These are phyloP conservation scores for Apodemia zela DNA, from an alignment of 2,888 invertebrate genomes.

Conservation along the genomic window DNA sequence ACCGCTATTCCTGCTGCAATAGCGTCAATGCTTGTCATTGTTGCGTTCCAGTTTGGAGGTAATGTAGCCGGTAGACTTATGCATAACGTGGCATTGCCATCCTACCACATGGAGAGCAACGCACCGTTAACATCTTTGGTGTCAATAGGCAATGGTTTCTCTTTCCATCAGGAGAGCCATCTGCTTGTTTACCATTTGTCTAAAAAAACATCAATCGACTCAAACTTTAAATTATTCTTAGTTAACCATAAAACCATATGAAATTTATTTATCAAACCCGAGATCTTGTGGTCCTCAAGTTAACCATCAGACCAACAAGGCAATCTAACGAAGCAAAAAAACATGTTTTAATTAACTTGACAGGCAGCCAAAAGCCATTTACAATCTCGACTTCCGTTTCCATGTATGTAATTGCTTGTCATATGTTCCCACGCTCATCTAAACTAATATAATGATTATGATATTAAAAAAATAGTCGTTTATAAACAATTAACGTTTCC, in stretches of 20 bases:
- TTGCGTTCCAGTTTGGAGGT: too few relatives aligned
- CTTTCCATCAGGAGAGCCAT: too few relatives aligned
- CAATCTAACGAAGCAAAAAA: background rate
- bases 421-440: conserved; percentile 6
- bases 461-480: background rate
- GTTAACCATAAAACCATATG: background rate
- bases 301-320: background rate
- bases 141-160: too few relatives aligned
- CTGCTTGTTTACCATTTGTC: too few relatives aligned
- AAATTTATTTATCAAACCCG: background rate
- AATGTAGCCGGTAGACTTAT: too few relatives aligned
- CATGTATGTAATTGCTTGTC: conserved; percentile 2
- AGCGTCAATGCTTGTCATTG: too few relatives aligned
- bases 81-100: too few relatives aligned
- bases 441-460: background rate
- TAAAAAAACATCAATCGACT: too few relatives aligned
- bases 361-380: background rate
- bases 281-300: background rate
- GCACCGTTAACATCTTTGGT: too few relatives aligned
- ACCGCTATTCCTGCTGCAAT: too few relatives aligned
- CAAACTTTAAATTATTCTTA: background rate
- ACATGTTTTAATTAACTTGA: background rate
- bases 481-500: background rate
- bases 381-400: conserved; percentile 11
- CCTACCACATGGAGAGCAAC: too few relatives aligned